A percentile compares a stretch with the other conserved stretches of the same genome.
Conservation (phyloP, 2,797 vertebrate genomes). For the Diplodus puntazzo region DNA sequence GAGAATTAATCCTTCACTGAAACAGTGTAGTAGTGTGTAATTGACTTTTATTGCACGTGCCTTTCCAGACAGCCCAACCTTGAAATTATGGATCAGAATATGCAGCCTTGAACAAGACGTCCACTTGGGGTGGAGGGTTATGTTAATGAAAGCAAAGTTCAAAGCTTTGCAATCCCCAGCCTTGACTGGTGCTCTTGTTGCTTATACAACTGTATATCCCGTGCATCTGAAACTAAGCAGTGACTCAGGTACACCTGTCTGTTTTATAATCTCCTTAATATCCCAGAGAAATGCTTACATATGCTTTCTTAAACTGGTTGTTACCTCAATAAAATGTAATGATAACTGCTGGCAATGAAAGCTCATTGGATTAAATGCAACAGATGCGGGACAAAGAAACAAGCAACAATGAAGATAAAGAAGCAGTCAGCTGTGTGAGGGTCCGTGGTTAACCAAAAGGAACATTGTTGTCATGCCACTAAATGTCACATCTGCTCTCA, state of each 20-base stretch:
- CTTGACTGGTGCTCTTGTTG: constrained; percentile 46
- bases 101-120: constrained; percentile 57
- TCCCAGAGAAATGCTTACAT: neutral
- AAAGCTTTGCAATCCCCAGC: constrained; percentile 28
- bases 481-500: constrained; percentile 40
- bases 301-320: neutral
- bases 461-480: constrained; percentile 8
- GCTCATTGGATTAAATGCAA: constrained; percentile 28
- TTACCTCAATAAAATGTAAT: neutral
- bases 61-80: constrained; percentile 59
- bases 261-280: neutral
- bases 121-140: constrained; percentile 26
- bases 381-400: constrained; percentile 28
- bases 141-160: constrained; percentile 53
- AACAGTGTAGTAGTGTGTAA: constrained; percentile 53
- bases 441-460: constrained; percentile 30
- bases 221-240: constrained; percentile 27
- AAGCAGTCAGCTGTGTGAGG: neutral
- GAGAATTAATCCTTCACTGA: constrained; percentile 63
- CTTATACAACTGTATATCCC: constrained; percentile 21
- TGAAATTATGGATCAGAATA: constrained; percentile 58
- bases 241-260: neutral
- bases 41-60: constrained; percentile 59
- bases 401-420: neutral
- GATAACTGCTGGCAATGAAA: neutral